Evolutionary conservation across 2,113 vertebrate species (phyloP).

Genomic region (Microcebus murinus): DNA sequence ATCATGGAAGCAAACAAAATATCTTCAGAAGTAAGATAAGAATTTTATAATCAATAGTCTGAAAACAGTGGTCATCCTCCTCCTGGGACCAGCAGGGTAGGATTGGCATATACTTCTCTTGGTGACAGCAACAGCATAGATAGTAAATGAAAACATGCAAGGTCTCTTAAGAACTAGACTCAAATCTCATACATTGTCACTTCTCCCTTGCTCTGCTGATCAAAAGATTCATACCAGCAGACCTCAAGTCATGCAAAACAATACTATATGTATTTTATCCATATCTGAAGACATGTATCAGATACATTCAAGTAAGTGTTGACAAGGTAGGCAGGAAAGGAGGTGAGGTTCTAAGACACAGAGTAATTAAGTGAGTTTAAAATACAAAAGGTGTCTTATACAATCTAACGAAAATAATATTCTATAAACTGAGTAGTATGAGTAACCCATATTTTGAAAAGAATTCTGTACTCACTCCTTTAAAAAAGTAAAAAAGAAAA

Average conservation of each 20-base stretch:
- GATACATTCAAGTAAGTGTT: background rate
- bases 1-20: background rate
- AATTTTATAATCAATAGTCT: background rate
- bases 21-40: slow-evolving; percentile 1
- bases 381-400: background rate
- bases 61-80: background rate
- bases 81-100: background rate
- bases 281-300: background rate
- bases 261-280: background rate
- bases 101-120: background rate
- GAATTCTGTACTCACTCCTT: background rate
- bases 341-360: background rate
- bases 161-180: background rate
- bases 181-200: background rate
- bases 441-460: slow-evolving; percentile 19
- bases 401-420: background rate
- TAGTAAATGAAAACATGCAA: background rate
- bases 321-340: background rate
- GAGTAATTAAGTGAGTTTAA: background rate
- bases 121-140: background rate
- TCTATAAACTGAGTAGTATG: background rate
- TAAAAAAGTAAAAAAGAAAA: background rate
- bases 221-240: background rate
- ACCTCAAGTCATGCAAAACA: background rate
- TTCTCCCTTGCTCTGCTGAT: background rate